A percentile compares a stretch with the other conserved stretches of the same genome.
Conservation (phyloP, 2,888 invertebrate species). For the Choreutis nemorana region DNA sequence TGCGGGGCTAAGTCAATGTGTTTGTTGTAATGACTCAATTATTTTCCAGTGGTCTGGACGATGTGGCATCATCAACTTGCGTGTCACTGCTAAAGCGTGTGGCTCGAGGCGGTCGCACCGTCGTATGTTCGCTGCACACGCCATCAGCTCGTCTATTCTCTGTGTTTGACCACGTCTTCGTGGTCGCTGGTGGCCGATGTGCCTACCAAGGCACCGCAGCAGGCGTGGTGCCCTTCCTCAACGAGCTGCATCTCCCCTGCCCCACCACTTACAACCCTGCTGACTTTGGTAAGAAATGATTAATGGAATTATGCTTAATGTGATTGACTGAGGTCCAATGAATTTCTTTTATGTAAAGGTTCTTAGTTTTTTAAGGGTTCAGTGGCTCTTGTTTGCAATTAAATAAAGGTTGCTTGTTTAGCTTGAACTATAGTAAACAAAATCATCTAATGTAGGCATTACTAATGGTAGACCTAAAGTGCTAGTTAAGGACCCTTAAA, state of each 20-base stretch:
- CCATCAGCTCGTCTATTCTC: conserved; percentile 93
- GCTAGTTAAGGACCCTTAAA: no score
- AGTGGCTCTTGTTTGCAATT: no score
- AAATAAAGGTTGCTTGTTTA: no score
- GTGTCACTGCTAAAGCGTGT: conserved; percentile 83
- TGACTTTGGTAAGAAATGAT: conserved; percentile 81
- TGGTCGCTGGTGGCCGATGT: conserved; percentile 88
- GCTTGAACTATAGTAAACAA: no score
- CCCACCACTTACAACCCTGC: conserved; percentile 95
- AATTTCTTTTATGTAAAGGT: no score
- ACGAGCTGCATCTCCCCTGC: conserved; percentile 80
- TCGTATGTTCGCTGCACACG: conserved; percentile 96
- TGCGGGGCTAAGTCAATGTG: no score
- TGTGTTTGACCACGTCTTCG: conserved; percentile 90
- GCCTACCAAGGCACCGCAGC: conserved; percentile 84
- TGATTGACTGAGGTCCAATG: no score
- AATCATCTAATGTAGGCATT: no score
- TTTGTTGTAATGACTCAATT: no score
- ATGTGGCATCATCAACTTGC: conserved; percentile 89
- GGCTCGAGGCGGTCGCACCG: conserved; percentile 86
- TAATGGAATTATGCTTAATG: conserved; percentile 5
- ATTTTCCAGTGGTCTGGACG: conserved; percentile 83
- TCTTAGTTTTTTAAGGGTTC: no score
- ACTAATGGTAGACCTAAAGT: no score
- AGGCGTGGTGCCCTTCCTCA: conserved; percentile 84